Percentiles rank a stretch among this genome's conserved stretches.
These are phyloP conservation scores for Eupithecia exiguata DNA, from an alignment of 2,888 invertebrate species.

Conservation along the genomic window DNA sequence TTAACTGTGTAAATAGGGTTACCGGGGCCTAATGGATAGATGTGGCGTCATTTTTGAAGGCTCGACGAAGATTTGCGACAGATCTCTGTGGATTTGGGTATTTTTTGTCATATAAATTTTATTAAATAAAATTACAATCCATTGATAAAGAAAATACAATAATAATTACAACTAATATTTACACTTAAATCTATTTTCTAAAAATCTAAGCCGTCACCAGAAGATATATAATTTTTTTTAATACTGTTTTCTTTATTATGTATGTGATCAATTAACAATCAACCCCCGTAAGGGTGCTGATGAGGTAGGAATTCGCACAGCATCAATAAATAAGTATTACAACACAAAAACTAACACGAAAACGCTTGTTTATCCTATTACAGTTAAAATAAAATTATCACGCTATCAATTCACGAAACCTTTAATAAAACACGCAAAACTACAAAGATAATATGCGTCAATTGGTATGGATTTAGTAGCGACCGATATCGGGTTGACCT, in stretches of 20 bases:
- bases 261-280: no score
- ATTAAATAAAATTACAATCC: no score
- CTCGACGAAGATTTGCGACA: background rate
- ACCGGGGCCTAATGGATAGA: background rate
- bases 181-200: no score
- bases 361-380: background rate
- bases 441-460: slow-evolving; percentile 21
- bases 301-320: background rate
- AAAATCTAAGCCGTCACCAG: no score
- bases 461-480: slow-evolving; percentile 42
- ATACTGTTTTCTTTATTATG: no score
- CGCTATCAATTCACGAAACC: background rate
- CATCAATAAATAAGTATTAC: background rate
- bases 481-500: slow-evolving; percentile 62
- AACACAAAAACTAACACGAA: no score
- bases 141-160: no score
- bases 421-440: background rate
- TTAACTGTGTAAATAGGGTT: slow-evolving; percentile 2
- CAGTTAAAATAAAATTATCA: background rate
- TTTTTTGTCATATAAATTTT: no score
- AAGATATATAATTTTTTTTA: no score
- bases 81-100: background rate
- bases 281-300: no score
- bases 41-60: background rate
- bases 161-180: no score